Evolutionary conservation across 2,113 vertebrate genomes (phyloP).

Genomic region (Chauna torquata): DNA sequence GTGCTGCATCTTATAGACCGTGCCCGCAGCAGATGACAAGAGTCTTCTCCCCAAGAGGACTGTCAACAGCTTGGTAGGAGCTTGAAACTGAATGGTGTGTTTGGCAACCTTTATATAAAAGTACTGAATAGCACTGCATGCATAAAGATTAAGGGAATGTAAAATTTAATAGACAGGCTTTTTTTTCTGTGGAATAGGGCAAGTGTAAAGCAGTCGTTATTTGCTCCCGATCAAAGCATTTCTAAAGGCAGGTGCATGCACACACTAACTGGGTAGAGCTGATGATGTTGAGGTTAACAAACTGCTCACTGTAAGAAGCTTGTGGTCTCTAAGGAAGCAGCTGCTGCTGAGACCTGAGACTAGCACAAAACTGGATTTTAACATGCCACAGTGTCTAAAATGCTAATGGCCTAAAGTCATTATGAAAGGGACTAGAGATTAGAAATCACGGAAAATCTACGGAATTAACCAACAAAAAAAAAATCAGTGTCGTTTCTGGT

Average conservation of each 20-base stretch:
- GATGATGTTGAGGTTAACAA: background rate
- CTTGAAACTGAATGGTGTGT: accelerated
- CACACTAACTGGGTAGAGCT: background rate
- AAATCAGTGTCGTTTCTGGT: background rate
- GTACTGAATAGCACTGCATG: accelerated
- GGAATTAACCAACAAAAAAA: too few species aligned
- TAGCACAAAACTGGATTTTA: background rate
- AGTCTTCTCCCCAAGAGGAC: background rate
- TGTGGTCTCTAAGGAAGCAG: background rate
- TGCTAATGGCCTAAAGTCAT: background rate
- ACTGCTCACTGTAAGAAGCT: background rate
- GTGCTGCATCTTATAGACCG: background rate
- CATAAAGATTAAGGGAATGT: background rate
- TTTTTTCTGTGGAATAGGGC: background rate
- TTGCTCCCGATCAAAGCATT: background rate
- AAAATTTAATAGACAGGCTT: background rate
- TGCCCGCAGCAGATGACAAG: background rate
- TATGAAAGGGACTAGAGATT: background rate
- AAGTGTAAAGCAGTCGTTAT: background rate
- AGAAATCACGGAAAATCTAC: background rate
- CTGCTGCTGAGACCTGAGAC: background rate
- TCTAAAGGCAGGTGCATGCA: background rate
- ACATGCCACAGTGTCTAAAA: background rate
- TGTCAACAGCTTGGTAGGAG: background rate
- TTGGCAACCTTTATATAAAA: background rate